phyloP scores from a whole-genome alignment of 2,113 vertebrate genomes.

The Otolemur garnettii region DNA sequence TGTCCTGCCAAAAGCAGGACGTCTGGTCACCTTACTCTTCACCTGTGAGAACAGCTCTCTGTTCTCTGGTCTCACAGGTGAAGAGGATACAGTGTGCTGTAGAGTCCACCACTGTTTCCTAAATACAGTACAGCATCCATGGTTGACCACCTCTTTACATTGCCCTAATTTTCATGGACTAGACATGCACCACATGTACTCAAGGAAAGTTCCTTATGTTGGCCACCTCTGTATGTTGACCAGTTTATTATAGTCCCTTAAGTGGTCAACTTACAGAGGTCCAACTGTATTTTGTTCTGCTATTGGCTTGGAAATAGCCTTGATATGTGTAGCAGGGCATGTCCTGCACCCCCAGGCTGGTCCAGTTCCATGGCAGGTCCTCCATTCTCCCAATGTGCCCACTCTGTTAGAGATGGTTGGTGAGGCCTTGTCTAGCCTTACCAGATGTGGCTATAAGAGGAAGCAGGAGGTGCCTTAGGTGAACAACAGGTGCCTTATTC shows the following conservation, averaged over 20 bases:
- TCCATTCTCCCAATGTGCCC: too few relatives aligned
- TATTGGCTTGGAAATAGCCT: neutral
- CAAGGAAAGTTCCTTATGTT: too few relatives aligned
- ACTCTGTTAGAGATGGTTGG: neutral
- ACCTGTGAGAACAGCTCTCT: neutral
- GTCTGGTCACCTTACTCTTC: too few relatives aligned
- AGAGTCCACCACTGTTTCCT: neutral
- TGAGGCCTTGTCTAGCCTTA: neutral
- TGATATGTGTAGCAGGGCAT: too few relatives aligned
- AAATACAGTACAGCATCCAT: neutral
- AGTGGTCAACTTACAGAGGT: too few relatives aligned
- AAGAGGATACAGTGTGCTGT: fast-evolving
- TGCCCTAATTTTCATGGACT: too few relatives aligned
- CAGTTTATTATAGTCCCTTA: too few relatives aligned
- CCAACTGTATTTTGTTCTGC: neutral
- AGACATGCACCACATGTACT: too few relatives aligned
- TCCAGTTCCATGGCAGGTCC: neutral
- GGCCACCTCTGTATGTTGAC: too few relatives aligned
- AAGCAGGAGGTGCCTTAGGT: neutral
- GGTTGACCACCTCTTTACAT: too few relatives aligned
- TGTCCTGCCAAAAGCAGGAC: too few relatives aligned
- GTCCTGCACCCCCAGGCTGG: neutral
- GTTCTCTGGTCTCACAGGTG: too few relatives aligned
- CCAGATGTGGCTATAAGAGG: neutral
- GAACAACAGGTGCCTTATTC: neutral